Percentiles rank a stretch among this genome's conserved stretches.
Conservation (phyloP, 2,797 vertebrate species). For the Pitangus sulphuratus region DNA sequence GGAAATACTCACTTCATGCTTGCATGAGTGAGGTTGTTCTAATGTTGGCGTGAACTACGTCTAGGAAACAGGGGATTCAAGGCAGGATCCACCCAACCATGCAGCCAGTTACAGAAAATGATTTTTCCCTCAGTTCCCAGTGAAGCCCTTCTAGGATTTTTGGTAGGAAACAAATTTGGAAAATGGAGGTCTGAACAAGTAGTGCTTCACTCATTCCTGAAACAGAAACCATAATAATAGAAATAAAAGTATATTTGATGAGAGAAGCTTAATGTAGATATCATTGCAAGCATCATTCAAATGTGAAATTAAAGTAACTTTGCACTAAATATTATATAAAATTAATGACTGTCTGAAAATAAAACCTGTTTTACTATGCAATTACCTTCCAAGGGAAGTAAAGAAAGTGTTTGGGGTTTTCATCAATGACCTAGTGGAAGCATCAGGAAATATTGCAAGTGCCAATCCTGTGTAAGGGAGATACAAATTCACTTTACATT, state of each 20-base stretch:
- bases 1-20: neutral
- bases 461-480: neutral
- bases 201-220: neutral
- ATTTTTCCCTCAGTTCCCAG: neutral
- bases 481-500: neutral
- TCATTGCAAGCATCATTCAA: neutral
- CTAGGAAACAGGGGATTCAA: neutral
- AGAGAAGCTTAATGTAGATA: neutral
- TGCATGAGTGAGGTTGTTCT: neutral
- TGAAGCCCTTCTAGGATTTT: neutral
- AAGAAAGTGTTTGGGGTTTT: neutral
- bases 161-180: neutral
- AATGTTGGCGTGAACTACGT: neutral
- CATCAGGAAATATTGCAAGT: neutral
- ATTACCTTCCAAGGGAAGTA: neutral
- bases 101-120: neutral
- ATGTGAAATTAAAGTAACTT: neutral
- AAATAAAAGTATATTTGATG: neutral
- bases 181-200: neutral
- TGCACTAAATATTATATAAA: neutral
- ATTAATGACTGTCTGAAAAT: neutral
- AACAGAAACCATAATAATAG: neutral
- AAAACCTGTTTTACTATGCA: neutral
- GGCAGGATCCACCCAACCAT: neutral
- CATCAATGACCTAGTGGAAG: neutral